These are phyloP conservation scores for Ecdyonurus torrentis DNA, from an alignment of 2,888 invertebrate genomes.

Conservation along the genomic window DNA sequence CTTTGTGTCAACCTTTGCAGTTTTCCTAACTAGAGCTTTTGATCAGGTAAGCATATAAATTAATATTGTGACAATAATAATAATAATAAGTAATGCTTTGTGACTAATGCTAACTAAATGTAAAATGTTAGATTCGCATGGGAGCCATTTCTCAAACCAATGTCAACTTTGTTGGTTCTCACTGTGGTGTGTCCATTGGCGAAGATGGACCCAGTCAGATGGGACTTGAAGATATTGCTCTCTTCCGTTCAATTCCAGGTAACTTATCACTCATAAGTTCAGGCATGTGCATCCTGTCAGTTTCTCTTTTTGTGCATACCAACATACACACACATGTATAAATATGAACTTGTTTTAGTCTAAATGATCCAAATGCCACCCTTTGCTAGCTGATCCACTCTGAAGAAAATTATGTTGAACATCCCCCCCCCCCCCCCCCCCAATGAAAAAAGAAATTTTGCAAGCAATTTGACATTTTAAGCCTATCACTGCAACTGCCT, in stretches of 20 bases:
- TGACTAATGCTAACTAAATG: neutral
- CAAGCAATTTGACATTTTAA: too few relatives aligned
- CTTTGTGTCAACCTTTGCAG: constrained; percentile 94
- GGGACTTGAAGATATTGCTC: constrained; percentile 95
- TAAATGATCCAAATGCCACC: too few relatives aligned
- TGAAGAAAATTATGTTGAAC: too few relatives aligned
- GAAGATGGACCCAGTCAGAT: constrained; percentile 99
- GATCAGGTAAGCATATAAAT: constrained; percentile 52
- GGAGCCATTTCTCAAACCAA: constrained; percentile 97
- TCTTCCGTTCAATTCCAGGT: constrained; percentile 85
- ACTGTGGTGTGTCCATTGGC: constrained; percentile 96
- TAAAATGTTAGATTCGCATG: constrained; percentile 85
- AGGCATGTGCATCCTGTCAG: too few relatives aligned
- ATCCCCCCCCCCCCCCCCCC: too few relatives aligned
- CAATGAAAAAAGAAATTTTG: too few relatives aligned
- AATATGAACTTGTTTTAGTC: too few relatives aligned
- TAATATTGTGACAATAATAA: neutral
- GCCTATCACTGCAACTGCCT: too few relatives aligned
- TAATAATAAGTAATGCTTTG: neutral
- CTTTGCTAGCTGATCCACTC: too few relatives aligned
- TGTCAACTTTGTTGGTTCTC: constrained; percentile 91
- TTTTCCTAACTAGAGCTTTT: constrained; percentile 90
- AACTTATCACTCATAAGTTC: too few relatives aligned
- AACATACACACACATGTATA: too few relatives aligned
- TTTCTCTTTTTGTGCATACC: too few relatives aligned